phyloP scores from a whole-genome alignment of 1,140 invertebrate genomes.

The Galleria mellonella region DNA sequence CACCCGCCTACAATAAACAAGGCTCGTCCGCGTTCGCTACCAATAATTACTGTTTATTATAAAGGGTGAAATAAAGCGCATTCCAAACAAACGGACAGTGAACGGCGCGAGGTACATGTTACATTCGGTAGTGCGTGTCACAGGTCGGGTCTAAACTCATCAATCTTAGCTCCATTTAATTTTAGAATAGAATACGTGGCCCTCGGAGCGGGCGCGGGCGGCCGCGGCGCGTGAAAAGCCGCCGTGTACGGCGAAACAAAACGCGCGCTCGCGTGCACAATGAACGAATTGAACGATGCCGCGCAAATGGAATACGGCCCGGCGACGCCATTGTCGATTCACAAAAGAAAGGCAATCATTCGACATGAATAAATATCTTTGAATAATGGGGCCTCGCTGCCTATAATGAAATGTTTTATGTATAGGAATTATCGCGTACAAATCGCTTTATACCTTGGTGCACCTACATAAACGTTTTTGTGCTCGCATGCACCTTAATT shows the following conservation, averaged over 20 bases:
- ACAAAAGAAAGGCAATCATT: constrained; percentile 73
- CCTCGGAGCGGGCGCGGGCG: constrained; percentile 8
- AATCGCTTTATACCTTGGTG: constrained; percentile 43
- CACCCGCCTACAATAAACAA: constrained; percentile 27
- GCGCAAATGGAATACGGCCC: constrained; percentile 59
- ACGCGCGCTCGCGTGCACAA: constrained; percentile 44
- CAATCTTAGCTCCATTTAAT: constrained; percentile 68
- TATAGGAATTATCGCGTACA: constrained; percentile 56
- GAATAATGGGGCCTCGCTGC: constrained; percentile 61
- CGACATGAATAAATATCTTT: constrained; percentile 72
- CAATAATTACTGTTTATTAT: constrained; percentile 58
- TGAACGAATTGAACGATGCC: constrained; percentile 35
- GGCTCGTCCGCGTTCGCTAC: constrained; percentile 25
- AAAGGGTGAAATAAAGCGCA: constrained; percentile 62
- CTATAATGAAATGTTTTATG: constrained; percentile 69
- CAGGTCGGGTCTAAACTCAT: constrained; percentile 67
- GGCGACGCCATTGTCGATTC: constrained; percentile 57
- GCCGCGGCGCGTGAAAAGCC: constrained; percentile 26
- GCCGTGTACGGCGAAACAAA: constrained; percentile 47
- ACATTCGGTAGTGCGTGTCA: constrained; percentile 69
- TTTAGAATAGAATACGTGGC: constrained; percentile 45
- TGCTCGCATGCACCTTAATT: constrained; percentile 8
- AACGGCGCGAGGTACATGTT: constrained; percentile 19
- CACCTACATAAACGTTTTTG: constrained; percentile 35
- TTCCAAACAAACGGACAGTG: constrained; percentile 38